Evolutionary conservation across 2,113 vertebrate species (phyloP).

Genomic region (Aphelocoma coerulescens): DNA sequence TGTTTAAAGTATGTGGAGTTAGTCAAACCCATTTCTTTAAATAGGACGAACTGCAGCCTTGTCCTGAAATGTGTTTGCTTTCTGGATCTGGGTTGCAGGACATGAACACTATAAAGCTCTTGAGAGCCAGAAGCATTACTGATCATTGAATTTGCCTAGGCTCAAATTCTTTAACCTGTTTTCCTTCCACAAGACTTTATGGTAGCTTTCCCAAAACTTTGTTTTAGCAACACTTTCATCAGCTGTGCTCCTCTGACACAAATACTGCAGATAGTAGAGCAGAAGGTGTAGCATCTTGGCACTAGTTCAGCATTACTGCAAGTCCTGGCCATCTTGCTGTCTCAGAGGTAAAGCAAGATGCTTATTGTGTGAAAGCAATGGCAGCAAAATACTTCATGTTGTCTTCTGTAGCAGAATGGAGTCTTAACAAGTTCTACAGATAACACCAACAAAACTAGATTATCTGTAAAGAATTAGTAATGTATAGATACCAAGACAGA

Average conservation of each 20-base stretch:
- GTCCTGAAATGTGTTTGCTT: neutral
- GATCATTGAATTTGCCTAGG: neutral
- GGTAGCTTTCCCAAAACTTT: neutral
- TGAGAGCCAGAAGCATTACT: neutral
- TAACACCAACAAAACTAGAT: neutral
- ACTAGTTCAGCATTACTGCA: neutral
- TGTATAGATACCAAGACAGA: neutral
- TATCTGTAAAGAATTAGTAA: neutral
- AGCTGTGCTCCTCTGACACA: neutral
- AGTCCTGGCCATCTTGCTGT: neutral
- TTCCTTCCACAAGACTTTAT: neutral
- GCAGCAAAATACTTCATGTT: neutral
- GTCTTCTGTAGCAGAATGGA: neutral
- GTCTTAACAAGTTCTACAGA: neutral
- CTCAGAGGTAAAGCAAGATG: neutral
- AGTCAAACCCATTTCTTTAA: neutral
- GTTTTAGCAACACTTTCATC: neutral
- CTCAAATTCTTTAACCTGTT: neutral
- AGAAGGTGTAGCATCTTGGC: neutral
- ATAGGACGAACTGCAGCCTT: neutral
- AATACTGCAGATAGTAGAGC: neutral
- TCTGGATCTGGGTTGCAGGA: neutral
- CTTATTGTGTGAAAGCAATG: neutral
- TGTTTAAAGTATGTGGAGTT: neutral
- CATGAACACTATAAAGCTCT: neutral